Percentiles rank a stretch among this genome's conserved stretches.
These are phyloP conservation scores for Lordiphosa fenestrarum DNA, from an alignment of 2,888 invertebrate genomes.

Conservation along the genomic window DNA sequence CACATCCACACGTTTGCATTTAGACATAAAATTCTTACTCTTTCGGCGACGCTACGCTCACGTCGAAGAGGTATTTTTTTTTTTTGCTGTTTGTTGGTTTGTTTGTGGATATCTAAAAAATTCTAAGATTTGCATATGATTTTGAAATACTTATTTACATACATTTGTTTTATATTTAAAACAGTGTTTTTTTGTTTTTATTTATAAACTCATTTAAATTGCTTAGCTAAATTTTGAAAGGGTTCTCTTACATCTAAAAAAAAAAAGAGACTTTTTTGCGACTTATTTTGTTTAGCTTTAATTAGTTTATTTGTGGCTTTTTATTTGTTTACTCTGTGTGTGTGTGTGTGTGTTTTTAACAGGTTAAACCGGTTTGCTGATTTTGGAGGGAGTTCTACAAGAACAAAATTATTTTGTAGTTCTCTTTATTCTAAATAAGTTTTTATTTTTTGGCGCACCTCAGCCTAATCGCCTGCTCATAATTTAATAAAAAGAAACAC, in stretches of 20 bases:
- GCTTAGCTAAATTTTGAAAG: too few species aligned
- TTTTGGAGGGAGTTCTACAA: constrained; percentile 16
- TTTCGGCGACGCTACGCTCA: constrained; percentile 3
- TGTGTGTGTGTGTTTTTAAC: constrained; percentile 29
- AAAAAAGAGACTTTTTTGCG: too few species aligned
- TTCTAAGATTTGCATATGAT: too few species aligned
- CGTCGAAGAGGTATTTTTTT: too few species aligned
- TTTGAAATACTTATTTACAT: too few species aligned
- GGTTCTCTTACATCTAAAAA: too few species aligned
- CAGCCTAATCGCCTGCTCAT: constrained; percentile 46
- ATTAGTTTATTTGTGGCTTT: constrained; percentile 11
- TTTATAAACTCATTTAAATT: too few species aligned
- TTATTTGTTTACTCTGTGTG: constrained; percentile 19
- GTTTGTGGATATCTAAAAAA: too few species aligned
- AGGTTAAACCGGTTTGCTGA: constrained; percentile 56
- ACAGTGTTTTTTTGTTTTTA: too few species aligned
- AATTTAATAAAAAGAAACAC: constrained; percentile 46
- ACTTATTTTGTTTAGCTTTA: constrained; percentile 3
- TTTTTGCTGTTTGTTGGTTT: too few species aligned
- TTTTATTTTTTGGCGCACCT: constrained; percentile 13
- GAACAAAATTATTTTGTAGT: constrained; percentile 46
- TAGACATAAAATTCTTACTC: constrained; percentile 5
- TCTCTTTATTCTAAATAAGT: constrained; percentile 1
- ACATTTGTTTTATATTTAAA: too few species aligned
- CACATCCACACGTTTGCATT: constrained; percentile 10